Conservation (phyloP, 1,140 invertebrate species). For the Trinorchestia longiramus region DNA sequence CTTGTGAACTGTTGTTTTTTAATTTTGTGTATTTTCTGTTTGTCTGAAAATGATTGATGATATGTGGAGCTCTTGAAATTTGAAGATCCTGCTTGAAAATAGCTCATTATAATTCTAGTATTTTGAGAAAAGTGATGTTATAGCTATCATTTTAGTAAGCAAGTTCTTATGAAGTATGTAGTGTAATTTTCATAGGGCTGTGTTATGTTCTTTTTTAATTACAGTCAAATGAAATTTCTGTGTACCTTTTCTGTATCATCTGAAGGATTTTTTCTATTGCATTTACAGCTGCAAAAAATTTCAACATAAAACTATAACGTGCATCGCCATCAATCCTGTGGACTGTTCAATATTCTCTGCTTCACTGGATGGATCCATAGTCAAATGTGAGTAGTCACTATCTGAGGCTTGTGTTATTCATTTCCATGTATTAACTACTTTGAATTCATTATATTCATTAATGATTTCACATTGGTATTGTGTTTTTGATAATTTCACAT, state of each 20-base stretch:
- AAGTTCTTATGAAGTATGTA: not conserved
- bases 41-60: not conserved
- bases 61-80: not conserved
- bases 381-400: slow-evolving; percentile 3
- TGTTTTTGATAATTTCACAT: too few relatives aligned
- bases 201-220: not conserved
- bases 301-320: slow-evolving; percentile 7
- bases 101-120: not conserved
- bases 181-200: too few relatives aligned
- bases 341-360: slow-evolving; percentile 32
- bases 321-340: not conserved
- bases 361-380: slow-evolving; percentile 22
- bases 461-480: not conserved
- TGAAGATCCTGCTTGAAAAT: not conserved
- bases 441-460: not conserved
- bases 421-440: too few relatives aligned
- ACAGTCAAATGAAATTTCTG: not conserved
- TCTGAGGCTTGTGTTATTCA: too few relatives aligned
- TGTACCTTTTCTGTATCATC: not conserved
- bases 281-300: slow-evolving; percentile 35
- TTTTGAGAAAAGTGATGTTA: not conserved
- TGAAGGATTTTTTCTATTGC: not conserved
- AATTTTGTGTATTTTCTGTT: not conserved
- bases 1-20: not conserved
- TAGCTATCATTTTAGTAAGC: not conserved